A percentile compares a stretch with the other conserved stretches of the same genome.
Evolutionary conservation across 2,797 vertebrate genomes (phyloP).

Genomic region (Crenichthys baileyi): DNA sequence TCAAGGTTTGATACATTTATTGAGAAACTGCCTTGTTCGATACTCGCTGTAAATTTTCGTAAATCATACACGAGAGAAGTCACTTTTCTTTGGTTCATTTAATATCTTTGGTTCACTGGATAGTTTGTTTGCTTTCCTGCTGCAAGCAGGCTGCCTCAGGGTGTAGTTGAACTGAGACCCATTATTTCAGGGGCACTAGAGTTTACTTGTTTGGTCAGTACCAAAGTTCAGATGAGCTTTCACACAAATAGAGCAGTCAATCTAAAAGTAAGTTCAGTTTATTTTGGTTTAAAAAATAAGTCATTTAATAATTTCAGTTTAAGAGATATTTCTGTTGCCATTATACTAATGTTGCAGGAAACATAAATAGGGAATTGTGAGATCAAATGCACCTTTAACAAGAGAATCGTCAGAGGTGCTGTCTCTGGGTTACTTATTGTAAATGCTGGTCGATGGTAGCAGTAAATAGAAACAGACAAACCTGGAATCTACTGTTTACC

Average conservation of each 20-base stretch:
- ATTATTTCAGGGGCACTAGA: no score
- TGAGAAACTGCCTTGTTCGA: no score
- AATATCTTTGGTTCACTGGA: no score
- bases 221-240: not conserved
- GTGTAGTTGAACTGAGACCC: no score
- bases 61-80: no score
- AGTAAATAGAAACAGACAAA: conserved; percentile 2
- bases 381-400: not conserved
- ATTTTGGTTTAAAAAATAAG: not conserved
- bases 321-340: not conserved
- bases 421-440: not conserved
- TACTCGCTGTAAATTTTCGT: no score
- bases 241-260: not conserved
- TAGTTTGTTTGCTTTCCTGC: no score
- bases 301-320: not conserved
- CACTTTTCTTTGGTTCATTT: no score
- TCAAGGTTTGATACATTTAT: no score
- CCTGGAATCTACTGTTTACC: not conserved
- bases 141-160: no score
- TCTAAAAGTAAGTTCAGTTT: not conserved
- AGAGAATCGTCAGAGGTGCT: not conserved
- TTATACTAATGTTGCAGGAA: not conserved
- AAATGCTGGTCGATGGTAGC: not conserved
- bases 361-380: not conserved
- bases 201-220: no score